Evolutionary conservation across 2,888 invertebrate species (phyloP).

Genomic region (Colletes collaris): DNA sequence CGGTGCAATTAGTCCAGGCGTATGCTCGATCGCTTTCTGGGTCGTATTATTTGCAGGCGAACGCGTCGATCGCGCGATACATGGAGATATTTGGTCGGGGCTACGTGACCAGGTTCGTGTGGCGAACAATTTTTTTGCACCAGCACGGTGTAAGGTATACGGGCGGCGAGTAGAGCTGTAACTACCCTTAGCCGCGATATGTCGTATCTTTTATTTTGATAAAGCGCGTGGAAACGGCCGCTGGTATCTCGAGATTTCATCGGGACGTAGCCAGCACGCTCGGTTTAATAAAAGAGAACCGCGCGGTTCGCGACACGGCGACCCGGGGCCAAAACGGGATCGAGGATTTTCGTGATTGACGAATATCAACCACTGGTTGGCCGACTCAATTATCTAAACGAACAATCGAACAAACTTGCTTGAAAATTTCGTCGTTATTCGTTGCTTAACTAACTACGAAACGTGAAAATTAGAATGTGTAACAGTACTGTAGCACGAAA

Average conservation of each 20-base stretch:
- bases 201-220: conserved; percentile 53
- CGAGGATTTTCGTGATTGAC: conserved; percentile 15
- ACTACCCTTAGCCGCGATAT: conserved; percentile 38
- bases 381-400: too few species aligned
- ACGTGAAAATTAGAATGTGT: too few species aligned
- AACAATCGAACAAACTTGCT: too few species aligned
- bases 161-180: conserved; percentile 31
- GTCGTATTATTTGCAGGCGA: background rate
- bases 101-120: conserved; percentile 38
- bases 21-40: background rate
- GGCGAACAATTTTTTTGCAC: conserved; percentile 35
- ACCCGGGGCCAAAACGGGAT: conserved; percentile 5
- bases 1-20: background rate
- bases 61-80: background rate
- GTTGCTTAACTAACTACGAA: too few species aligned
- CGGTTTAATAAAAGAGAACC: conserved; percentile 30
- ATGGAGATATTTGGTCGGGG: conserved; percentile 15
- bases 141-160: conserved; percentile 21
- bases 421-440: too few species aligned
- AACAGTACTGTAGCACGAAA: too few species aligned
- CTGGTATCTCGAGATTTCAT: conserved; percentile 48
- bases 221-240: conserved; percentile 50
- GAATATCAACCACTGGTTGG: background rate
- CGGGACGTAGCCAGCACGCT: conserved; percentile 38
- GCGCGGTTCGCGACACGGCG: conserved; percentile 4